phyloP scores from a whole-genome alignment of 2,797 vertebrate species.

The Ficedula albicollis region DNA sequence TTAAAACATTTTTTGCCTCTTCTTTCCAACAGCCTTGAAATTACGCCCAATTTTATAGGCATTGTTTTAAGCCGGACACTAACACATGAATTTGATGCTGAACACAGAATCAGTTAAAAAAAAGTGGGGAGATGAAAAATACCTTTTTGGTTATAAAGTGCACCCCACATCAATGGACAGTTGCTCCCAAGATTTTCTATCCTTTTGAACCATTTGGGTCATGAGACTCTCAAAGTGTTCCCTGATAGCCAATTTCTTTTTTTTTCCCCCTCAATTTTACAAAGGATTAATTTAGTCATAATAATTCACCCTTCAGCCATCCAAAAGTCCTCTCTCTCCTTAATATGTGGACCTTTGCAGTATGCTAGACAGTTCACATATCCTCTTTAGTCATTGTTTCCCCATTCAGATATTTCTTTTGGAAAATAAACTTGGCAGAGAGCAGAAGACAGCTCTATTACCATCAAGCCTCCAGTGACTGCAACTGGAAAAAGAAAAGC shows the following conservation, averaged over 20 bases:
- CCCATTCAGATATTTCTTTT: conserved; percentile 46
- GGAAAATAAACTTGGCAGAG: conserved; percentile 58
- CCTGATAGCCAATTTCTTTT: background rate
- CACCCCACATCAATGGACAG: background rate
- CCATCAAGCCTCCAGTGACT: conserved; percentile 41
- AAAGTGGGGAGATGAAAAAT: background rate
- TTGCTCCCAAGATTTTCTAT: background rate
- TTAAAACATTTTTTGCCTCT: background rate
- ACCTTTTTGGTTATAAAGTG: background rate
- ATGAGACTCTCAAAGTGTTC: background rate
- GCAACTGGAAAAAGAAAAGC: conserved; percentile 41
- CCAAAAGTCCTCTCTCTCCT: background rate
- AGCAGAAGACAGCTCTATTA: conserved; percentile 40
- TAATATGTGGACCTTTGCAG: background rate
- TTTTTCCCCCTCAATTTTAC: background rate
- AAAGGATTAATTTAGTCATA: background rate
- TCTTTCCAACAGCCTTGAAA: background rate
- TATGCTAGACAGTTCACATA: conserved; percentile 30
- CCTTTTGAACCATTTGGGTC: background rate
- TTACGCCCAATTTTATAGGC: background rate
- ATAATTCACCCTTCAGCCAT: background rate
- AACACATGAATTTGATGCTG: background rate
- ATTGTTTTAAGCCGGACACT: background rate
- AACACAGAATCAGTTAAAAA: background rate
- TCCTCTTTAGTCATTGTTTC: conserved; percentile 55